A percentile compares a stretch with the other conserved stretches of the same genome.
Evolutionary conservation across 2,113 vertebrate genomes (phyloP).

Genomic region (Pterocles burchelli): DNA sequence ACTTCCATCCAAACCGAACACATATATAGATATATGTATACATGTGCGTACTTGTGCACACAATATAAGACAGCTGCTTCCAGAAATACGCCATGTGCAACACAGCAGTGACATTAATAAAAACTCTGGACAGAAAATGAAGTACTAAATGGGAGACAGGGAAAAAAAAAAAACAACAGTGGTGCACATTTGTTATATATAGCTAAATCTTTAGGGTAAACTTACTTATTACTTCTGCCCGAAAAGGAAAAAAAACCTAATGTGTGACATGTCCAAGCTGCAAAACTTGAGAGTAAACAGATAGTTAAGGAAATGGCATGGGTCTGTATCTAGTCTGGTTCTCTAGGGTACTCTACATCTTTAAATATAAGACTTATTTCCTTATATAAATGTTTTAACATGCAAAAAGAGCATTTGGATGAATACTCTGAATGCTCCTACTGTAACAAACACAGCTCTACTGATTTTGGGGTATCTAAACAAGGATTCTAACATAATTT

Average conservation of each 20-base stretch:
- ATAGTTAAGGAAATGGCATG: not conserved
- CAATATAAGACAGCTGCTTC: not conserved
- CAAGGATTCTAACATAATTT: slow-evolving; percentile 21
- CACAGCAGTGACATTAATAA: not conserved
- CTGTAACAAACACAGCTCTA: slow-evolving; percentile 24
- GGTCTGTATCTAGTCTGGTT: not conserved
- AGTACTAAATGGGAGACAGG: not conserved
- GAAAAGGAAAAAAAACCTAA: not conserved
- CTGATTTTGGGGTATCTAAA: slow-evolving; percentile 2
- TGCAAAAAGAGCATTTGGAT: slow-evolving; percentile 49
- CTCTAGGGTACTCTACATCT: slow-evolving; percentile 9
- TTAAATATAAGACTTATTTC: slow-evolving; percentile 46
- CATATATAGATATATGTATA: not conserved
- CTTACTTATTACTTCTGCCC: slow-evolving; percentile 6
- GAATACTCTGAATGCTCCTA: slow-evolving; percentile 2
- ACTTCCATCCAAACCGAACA: not conserved
- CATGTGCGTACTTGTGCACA: not conserved
- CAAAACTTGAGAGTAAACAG: not conserved
- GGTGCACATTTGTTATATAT: not conserved
- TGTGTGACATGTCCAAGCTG: not conserved
- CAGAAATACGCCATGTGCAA: not conserved
- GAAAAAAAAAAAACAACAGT: not conserved
- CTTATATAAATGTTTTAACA: slow-evolving; percentile 54
- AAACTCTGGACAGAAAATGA: slow-evolving; percentile 10
- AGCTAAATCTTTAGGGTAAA: not conserved